These are phyloP conservation scores for Tupiocoris notatus DNA, from an alignment of 2,888 invertebrate species.

Conservation along the genomic window DNA sequence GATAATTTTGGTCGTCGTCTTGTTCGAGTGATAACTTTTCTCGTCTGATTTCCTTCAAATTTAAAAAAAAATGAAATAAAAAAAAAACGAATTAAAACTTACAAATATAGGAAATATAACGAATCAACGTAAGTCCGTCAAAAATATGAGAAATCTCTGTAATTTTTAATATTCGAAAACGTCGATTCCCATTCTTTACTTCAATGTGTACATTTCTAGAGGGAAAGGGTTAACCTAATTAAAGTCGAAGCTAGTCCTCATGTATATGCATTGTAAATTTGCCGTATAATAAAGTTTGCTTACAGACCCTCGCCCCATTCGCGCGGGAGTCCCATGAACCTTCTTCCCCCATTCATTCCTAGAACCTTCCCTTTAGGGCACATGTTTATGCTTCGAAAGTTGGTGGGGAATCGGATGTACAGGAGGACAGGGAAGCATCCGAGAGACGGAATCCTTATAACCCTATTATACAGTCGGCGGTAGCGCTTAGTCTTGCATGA, in stretches of 20 bases:
- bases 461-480: constrained; percentile 22
- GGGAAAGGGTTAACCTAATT: constrained; percentile 31
- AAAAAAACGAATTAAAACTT: no score
- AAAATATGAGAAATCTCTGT: no score
- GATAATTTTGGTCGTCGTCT: no score
- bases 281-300: constrained; percentile 40
- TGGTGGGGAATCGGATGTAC: not conserved
- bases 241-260: constrained; percentile 31
- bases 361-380: not conserved
- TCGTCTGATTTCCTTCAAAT: no score
- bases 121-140: no score
- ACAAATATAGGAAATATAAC: no score
- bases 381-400: not conserved
- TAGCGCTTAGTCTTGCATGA: constrained; percentile 28
- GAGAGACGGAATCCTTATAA: constrained; percentile 28
- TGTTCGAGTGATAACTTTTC: no score
- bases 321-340: not conserved
- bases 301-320: constrained; percentile 9
- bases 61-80: no score
- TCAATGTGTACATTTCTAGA: not conserved
- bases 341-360: no score
- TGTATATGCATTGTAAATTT: constrained; percentile 41
- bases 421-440: not conserved
- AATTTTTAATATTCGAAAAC: no score
- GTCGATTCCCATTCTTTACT: no score